Percentiles rank a stretch among this genome's conserved stretches.
These are phyloP conservation scores for Phyllopteryx taeniolatus DNA, from an alignment of 2,113 vertebrate species.

Conservation along the genomic window DNA sequence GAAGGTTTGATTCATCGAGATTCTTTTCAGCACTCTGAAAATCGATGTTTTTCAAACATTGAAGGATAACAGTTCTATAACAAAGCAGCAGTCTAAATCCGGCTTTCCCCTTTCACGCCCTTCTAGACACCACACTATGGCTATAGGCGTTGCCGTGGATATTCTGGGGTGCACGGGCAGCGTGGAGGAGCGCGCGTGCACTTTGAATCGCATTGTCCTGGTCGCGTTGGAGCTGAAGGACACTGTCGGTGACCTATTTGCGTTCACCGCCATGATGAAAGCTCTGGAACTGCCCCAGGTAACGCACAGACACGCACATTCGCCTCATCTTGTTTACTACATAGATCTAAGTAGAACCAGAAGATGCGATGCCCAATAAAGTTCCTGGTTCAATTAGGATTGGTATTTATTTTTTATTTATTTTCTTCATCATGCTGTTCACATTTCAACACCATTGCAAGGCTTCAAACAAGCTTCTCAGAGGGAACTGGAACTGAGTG, in stretches of 20 bases:
- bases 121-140: slow-evolving; percentile 89
- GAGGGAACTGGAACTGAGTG: too few relatives aligned
- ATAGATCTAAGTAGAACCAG: background rate
- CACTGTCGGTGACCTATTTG: slow-evolving; percentile 87
- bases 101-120: background rate
- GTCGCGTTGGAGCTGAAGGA: slow-evolving; percentile 91
- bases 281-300: slow-evolving; percentile 96
- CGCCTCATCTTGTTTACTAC: background rate
- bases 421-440: too few relatives aligned
- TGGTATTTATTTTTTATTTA: too few relatives aligned
- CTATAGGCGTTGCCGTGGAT: slow-evolving; percentile 92
- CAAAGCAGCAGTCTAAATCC: background rate
- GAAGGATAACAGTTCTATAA: background rate
- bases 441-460: too few relatives aligned
- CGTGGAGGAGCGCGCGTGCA: slow-evolving; percentile 85
- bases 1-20: too few relatives aligned
- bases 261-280: slow-evolving; percentile 96
- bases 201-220: slow-evolving; percentile 89
- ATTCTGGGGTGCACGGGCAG: slow-evolving; percentile 91
- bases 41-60: background rate
- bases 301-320: slow-evolving; percentile 27
- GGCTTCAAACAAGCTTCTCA: too few relatives aligned
- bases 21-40: too few relatives aligned
- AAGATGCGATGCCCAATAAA: background rate
- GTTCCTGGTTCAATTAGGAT: background rate